Conservation (phyloP, 2,888 invertebrate species). For the Cephus nigrinus region DNA sequence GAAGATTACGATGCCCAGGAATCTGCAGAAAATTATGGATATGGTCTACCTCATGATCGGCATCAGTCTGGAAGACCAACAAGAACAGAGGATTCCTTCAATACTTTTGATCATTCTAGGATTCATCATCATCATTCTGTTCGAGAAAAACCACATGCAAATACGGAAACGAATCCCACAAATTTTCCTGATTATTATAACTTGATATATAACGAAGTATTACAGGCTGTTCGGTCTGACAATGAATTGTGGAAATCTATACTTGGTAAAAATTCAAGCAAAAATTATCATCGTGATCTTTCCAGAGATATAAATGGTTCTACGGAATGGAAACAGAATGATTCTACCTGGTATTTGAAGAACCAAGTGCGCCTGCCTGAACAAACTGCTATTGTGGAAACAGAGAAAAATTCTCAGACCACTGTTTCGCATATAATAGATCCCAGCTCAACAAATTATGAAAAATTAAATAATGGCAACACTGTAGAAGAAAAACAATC, state of each 20-base stretch:
- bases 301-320: background rate
- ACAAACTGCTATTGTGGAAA: background rate
- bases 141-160: background rate
- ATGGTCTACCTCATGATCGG: background rate
- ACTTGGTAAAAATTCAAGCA: background rate
- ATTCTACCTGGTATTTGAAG: background rate
- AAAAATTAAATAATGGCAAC: background rate
- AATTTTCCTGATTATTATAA: constrained; percentile 3
- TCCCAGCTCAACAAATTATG: background rate
- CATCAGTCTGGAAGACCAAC: background rate
- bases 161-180: background rate
- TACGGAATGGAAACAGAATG: background rate
- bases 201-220: constrained; percentile 1
- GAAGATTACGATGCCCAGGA: background rate
- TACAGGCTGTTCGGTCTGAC: background rate
- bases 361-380: background rate
- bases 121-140: background rate
- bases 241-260: background rate
- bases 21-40: background rate
- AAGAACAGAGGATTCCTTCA: background rate
- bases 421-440: background rate
- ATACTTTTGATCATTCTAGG: background rate
- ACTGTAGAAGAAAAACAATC: background rate
- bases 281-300: background rate
- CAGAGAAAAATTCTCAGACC: background rate